These are phyloP conservation scores for Drosophila kanekoi DNA, from an alignment of 2,888 invertebrate species.

Conservation along the genomic window DNA sequence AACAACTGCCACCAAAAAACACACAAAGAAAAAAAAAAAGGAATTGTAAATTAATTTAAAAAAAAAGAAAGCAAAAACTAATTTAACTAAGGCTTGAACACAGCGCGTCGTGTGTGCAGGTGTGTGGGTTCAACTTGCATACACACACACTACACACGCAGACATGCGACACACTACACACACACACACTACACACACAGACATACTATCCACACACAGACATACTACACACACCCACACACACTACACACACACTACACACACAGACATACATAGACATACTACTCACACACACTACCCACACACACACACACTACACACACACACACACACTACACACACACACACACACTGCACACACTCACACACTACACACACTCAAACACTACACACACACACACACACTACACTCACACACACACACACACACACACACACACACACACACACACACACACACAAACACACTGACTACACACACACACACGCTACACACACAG, in stretches of 20 bases:
- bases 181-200: slow-evolving; percentile 9
- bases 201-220: no score
- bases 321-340: no score
- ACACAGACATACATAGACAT: no score
- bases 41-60: slow-evolving; percentile 51
- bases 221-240: no score
- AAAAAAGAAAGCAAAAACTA: slow-evolving; percentile 2
- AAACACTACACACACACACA: slow-evolving; percentile 31
- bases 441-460: slow-evolving; percentile 11
- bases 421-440: slow-evolving; percentile 27
- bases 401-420: slow-evolving; percentile 19
- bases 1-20: slow-evolving; percentile 57
- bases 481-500: slow-evolving; percentile 19
- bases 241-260: slow-evolving; percentile 21
- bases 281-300: no score
- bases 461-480: slow-evolving; percentile 33
- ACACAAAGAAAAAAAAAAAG: slow-evolving; percentile 26
- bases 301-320: slow-evolving; percentile 11
- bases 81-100: slow-evolving; percentile 19
- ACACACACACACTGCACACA: slow-evolving; percentile 19
- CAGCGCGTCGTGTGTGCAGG: slow-evolving; percentile 11
- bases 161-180: no score
- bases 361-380: slow-evolving; percentile 19
- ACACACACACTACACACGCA: slow-evolving; percentile 27
- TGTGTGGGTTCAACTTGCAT: not conserved